A percentile compares a stretch with the other conserved stretches of the same genome.
phyloP scores from a whole-genome alignment of 1,140 invertebrate species.

The Zaprionus vittiger region DNA sequence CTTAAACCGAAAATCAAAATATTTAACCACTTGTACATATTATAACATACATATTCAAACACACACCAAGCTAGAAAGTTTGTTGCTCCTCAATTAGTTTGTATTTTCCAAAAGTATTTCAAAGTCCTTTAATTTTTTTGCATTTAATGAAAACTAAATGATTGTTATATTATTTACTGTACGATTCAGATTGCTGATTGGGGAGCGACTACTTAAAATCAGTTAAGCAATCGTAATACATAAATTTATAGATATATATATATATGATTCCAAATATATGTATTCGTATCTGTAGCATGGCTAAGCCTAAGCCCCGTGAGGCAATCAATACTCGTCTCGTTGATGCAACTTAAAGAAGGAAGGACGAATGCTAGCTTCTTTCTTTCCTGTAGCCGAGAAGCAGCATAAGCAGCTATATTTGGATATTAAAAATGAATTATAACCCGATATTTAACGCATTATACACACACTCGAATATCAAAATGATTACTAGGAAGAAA shows the following conservation, averaged over 20 bases:
- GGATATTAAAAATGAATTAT: constrained; percentile 32
- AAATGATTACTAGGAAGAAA: constrained; percentile 22
- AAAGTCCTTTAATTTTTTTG: background rate
- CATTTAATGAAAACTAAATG: background rate
- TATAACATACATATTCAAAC: constrained; percentile 29
- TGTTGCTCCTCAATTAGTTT: background rate
- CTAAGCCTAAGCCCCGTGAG: constrained; percentile 45
- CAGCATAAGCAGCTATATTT: constrained; percentile 14
- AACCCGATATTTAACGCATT: constrained; percentile 39
- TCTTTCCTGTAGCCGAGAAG: constrained; percentile 7
- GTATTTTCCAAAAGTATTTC: background rate
- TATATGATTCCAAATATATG: constrained; percentile 13
- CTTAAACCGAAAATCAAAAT: constrained; percentile 57
- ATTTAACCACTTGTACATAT: constrained; percentile 65
- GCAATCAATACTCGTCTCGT: constrained; percentile 46
- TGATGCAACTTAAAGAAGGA: constrained; percentile 11
- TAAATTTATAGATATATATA: constrained; percentile 6
- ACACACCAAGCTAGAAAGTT: constrained; percentile 32
- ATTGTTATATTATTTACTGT: background rate
- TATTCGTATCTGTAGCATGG: constrained; percentile 36
- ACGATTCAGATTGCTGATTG: background rate
- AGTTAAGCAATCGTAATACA: background rate
- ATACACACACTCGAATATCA: constrained; percentile 38
- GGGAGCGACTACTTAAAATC: background rate
- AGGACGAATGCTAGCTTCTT: background rate